These are phyloP conservation scores for Dasysyrphus tricinctus DNA, from an alignment of 2,888 invertebrate genomes.

Conservation along the genomic window DNA sequence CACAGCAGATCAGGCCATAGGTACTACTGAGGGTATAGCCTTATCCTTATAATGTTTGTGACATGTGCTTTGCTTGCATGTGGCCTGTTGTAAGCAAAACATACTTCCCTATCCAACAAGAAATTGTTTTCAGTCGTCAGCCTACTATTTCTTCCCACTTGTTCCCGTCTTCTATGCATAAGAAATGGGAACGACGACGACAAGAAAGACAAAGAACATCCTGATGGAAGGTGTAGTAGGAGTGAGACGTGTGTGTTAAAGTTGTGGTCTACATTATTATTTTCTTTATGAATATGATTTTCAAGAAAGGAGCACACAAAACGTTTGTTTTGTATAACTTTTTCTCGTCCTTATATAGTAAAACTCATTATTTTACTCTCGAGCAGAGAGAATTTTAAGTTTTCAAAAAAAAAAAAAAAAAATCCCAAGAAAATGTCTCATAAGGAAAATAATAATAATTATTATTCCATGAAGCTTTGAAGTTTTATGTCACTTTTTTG, in stretches of 20 bases:
- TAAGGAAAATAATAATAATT: constrained; percentile 14
- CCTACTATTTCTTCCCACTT: background rate
- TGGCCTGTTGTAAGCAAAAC: constrained; percentile 52
- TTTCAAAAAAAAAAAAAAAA: background rate
- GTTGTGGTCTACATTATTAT: constrained; percentile 56
- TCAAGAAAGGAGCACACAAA: constrained; percentile 40
- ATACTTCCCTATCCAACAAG: background rate
- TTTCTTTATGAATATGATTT: constrained; percentile 57
- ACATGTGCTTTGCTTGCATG: constrained; percentile 44
- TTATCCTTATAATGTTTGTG: constrained; percentile 32
- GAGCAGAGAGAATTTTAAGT: constrained; percentile 19
- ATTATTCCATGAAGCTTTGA: constrained; percentile 13
- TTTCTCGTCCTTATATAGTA: constrained; percentile 11
- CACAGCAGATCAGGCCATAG: background rate
- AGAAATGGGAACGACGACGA: constrained; percentile 54
- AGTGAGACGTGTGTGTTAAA: background rate
- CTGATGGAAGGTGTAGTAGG: background rate
- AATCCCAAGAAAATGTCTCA: background rate
- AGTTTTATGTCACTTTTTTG: background rate
- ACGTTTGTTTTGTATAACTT: background rate
- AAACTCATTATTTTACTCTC: constrained; percentile 53
- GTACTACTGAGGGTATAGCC: background rate
- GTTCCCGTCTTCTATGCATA: constrained; percentile 49
- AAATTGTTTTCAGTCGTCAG: constrained; percentile 5
- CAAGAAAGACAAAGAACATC: constrained; percentile 30